Evolutionary conservation across 2,888 invertebrate species (phyloP).

Genomic region (Brenthis hecate): DNA sequence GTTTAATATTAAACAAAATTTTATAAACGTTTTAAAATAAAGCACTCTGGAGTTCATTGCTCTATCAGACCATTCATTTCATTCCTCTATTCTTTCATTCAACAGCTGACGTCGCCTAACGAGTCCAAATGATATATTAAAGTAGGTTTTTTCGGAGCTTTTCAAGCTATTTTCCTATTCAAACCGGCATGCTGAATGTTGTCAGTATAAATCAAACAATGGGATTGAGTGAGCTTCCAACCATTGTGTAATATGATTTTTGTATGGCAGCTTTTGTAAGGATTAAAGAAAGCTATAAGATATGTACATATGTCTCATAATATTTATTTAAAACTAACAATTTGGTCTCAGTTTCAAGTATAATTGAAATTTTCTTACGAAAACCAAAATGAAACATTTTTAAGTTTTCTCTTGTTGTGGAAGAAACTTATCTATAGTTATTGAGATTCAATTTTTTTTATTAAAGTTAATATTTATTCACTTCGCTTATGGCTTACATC

Average conservation of each 20-base stretch:
- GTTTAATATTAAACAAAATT: conserved; percentile 3
- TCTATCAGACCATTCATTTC: conserved; percentile 40
- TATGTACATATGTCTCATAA: not conserved
- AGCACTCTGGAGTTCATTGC: conserved; percentile 25
- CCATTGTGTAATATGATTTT: conserved; percentile 29
- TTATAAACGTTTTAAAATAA: conserved; percentile 22
- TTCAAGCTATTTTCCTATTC: conserved; percentile 37
- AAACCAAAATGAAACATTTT: too few species aligned
- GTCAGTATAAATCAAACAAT: conserved; percentile 38
- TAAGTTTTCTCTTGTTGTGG: too few species aligned
- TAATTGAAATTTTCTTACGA: too few species aligned
- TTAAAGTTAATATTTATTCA: too few species aligned
- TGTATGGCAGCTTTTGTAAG: conserved; percentile 22
- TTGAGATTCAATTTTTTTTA: too few species aligned
- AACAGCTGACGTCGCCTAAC: conserved; percentile 39
- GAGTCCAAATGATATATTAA: conserved; percentile 44
- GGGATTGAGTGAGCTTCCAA: conserved; percentile 22
- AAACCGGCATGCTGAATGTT: conserved; percentile 35
- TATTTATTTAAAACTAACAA: not conserved
- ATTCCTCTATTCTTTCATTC: conserved; percentile 39
- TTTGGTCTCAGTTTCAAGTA: too few species aligned
- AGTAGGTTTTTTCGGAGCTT: conserved; percentile 35
- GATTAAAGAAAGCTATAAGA: conserved; percentile 16
- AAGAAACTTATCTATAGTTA: too few species aligned
- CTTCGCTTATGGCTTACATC: too few species aligned